Percentiles rank a stretch among this genome's conserved stretches.
phyloP scores from a whole-genome alignment of 1,140 invertebrate genomes.

The Pseudobourletiella spinata region DNA sequence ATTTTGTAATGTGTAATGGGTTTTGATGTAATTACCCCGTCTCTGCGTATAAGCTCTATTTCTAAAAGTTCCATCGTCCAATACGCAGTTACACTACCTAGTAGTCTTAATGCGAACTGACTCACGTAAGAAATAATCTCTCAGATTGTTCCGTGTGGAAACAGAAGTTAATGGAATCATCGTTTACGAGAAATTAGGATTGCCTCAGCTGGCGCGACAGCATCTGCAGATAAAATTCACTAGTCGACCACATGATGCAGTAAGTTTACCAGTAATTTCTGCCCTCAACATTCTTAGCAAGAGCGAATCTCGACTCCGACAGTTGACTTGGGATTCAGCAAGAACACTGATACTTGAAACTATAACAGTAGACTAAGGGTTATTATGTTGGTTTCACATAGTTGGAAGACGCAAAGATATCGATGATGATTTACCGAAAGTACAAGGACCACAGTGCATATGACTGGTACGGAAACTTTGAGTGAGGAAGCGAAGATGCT shows the following conservation, averaged over 20 bases:
- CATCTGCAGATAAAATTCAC: not conserved
- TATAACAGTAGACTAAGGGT: not conserved
- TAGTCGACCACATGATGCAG: not conserved
- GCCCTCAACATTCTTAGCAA: not conserved
- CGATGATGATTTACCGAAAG: not conserved
- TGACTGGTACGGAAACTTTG: not conserved
- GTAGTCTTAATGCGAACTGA: too few relatives aligned
- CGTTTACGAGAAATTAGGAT: not conserved
- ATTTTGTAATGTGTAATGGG: too few relatives aligned
- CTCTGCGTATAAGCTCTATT: too few relatives aligned
- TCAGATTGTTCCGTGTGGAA: not conserved
- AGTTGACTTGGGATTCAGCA: not conserved
- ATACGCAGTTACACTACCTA: too few relatives aligned
- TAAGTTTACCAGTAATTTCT: not conserved
- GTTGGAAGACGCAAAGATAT: not conserved
- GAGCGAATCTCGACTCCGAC: not conserved
- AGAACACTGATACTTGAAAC: not conserved
- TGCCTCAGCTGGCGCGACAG: not conserved
- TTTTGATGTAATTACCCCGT: too few relatives aligned
- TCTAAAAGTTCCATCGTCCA: too few relatives aligned
- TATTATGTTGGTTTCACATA: not conserved
- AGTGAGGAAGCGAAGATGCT: too few relatives aligned
- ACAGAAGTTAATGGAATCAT: not conserved
- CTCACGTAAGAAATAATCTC: too few relatives aligned
- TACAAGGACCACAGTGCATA: not conserved